phyloP scores from a whole-genome alignment of 2,797 vertebrate genomes.

The Sus cebifrons region DNA sequence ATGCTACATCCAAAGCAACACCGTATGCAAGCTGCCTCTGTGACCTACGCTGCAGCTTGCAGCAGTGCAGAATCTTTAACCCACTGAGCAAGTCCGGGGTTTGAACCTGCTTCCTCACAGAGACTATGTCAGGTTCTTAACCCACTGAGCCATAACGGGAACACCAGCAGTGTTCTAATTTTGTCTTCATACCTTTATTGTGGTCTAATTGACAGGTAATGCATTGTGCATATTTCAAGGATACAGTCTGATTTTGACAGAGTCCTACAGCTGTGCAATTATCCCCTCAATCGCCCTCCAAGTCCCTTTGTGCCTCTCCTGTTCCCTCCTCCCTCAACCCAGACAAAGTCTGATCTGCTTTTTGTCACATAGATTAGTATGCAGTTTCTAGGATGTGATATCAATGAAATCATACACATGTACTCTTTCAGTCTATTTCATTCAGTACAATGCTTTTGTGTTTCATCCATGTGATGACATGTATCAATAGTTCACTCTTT shows the following conservation, averaged over 20 bases:
- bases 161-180: no score
- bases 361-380: background rate
- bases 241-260: no score
- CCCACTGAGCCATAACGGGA: no score
- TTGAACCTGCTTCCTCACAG: no score
- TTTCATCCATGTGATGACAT: fast-evolving
- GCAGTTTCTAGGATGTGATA: background rate
- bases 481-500: fast-evolving
- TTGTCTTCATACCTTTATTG: background rate
- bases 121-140: no score
- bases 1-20: no score
- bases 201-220: background rate
- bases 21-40: no score
- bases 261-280: no score
- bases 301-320: background rate
- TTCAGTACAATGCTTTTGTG: no score
- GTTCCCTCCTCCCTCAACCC: background rate
- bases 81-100: no score
- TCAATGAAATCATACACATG: background rate
- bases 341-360: background rate
- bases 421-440: background rate
- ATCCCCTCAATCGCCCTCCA: background rate
- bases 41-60: no score
- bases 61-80: no score
- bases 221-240: background rate